These are phyloP conservation scores for Anhinga rufa DNA, from an alignment of 2,113 vertebrate species.

Conservation along the genomic window DNA sequence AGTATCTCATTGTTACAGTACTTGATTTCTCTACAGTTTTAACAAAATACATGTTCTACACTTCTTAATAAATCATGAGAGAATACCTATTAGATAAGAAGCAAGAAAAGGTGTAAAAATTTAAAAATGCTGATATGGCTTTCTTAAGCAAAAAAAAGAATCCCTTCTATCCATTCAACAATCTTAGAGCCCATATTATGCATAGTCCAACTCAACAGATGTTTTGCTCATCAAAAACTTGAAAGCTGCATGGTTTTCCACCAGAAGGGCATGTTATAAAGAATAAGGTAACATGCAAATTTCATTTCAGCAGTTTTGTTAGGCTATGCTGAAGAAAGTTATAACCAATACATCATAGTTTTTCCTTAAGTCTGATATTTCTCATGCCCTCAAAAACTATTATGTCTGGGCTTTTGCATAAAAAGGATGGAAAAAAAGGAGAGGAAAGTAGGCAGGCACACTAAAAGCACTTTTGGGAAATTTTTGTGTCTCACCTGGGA, in stretches of 20 bases:
- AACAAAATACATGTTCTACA: not conserved
- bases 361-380: not conserved
- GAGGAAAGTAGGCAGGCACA: not conserved
- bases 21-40: slow-evolving; percentile 31
- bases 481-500: not conserved
- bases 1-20: not conserved
- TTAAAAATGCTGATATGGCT: not conserved
- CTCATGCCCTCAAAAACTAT: not conserved
- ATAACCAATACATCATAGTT: not conserved
- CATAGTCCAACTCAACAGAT: not conserved
- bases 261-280: not conserved
- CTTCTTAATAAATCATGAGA: slow-evolving; percentile 28
- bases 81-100: not conserved
- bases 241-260: not conserved
- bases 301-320: not conserved
- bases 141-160: not conserved
- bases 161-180: not conserved
- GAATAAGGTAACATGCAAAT: not conserved
- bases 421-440: not conserved
- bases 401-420: not conserved
- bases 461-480: not conserved
- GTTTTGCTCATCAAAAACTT: not conserved
- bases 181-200: not conserved
- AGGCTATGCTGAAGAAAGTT: not conserved
- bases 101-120: not conserved